Evolutionary conservation across 2,113 vertebrate species (phyloP), one percentile per base, ranked within the genome.

Genomic region (Pelecanus crispus): DNA sequence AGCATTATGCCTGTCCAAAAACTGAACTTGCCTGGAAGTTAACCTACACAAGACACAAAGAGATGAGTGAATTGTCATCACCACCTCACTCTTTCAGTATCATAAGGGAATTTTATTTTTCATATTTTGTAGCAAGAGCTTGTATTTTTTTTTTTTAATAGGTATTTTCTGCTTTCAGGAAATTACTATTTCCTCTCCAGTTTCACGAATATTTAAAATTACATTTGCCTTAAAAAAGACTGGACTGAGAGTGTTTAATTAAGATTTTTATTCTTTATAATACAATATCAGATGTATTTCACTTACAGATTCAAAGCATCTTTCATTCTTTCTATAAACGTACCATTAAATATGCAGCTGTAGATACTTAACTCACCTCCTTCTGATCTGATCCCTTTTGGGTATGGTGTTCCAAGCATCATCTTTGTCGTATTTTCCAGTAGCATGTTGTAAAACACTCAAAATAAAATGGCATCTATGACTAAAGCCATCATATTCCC

Each of bases 371-470:
- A 16, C 17, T 53, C 31, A n/a, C 4, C 6, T 53, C 13, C 22
- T 59, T 25, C 42, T 70, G 34, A 59, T 52, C 36, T 14, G 38
- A 4, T 77, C 22, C 17, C 5, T 72, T 74, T 63, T 19, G 42
- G 26, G 0, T 75, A 1, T 7, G 58, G 26, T 18, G 11, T 45
- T 75, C 34, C 29, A 75, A 50, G 8, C 34, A 61, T 52, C 4
- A 0, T 82, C 29, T 66, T 73, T n/a, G 31, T 73, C 0, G 0
- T 3, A 2, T 62, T 92, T 81, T 77, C 45, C 29, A 38, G 13
- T 10, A 52, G 5, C 10, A 3, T 20, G 55, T 22, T 36, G 28
- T 47, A 32, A 91, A 81, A 86, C 47, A 83, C 25, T 32, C 17
- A 22, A 34, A 62, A 32, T 31, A 59, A 66, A 86, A 70, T 25